phyloP scores from a whole-genome alignment of 2,888 invertebrate genomes.

The Tanypteryx hageni region DNA sequence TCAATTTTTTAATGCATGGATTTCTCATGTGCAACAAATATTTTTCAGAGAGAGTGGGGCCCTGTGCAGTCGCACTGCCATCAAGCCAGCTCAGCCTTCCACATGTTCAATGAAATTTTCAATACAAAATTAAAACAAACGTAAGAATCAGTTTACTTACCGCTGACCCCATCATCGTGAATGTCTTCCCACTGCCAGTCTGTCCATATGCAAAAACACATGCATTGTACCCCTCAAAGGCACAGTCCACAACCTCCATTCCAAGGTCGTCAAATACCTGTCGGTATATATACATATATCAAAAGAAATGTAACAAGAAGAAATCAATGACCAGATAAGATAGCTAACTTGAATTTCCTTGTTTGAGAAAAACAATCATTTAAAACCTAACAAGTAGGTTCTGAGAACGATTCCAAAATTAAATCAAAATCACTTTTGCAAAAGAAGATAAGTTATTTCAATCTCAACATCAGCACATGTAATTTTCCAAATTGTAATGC shows the following conservation, averaged over 20 bases:
- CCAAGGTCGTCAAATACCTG: conserved; percentile 86
- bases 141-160: conserved; percentile 75
- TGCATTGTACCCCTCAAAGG: conserved; percentile 91
- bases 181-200: conserved; percentile 94
- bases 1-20: too few species aligned
- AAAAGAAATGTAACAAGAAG: not conserved
- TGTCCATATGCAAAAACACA: conserved; percentile 95
- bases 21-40: too few species aligned
- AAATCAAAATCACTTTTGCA: too few species aligned
- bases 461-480: too few species aligned
- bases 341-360: too few species aligned
- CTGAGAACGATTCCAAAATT: too few species aligned
- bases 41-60: too few species aligned
- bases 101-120: not conserved
- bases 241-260: conserved; percentile 87
- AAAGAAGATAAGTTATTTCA: too few species aligned
- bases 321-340: too few species aligned
- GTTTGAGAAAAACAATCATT: too few species aligned
- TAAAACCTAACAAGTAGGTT: too few species aligned
- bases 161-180: conserved; percentile 92
- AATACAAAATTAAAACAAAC: not conserved
- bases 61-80: not conserved
- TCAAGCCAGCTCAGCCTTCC: not conserved
- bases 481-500: not conserved
- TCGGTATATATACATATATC: not conserved